Percentiles rank a stretch among this genome's conserved stretches.
These are phyloP conservation scores for Myopa tessellatipennis DNA, from an alignment of 2,888 invertebrate genomes.

Conservation along the genomic window DNA sequence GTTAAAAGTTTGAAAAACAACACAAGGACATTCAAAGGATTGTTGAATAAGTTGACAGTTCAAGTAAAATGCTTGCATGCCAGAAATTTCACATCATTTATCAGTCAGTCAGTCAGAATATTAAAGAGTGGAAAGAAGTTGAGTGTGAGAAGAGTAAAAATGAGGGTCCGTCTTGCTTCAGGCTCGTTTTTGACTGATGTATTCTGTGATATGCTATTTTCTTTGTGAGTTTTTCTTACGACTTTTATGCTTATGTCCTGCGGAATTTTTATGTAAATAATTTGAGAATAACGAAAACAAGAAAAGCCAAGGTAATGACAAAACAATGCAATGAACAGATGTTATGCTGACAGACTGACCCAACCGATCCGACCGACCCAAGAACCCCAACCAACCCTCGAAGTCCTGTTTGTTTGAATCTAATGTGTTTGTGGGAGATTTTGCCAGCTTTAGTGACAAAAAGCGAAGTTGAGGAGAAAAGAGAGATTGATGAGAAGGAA, in stretches of 20 bases:
- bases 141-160: conserved; percentile 51
- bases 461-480: background rate
- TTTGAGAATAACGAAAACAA: background rate
- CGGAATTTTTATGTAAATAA: conserved; percentile 34
- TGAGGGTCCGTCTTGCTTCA: conserved; percentile 38
- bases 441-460: too few relatives aligned
- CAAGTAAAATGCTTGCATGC: background rate
- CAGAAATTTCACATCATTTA: conserved; percentile 33
- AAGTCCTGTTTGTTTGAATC: too few relatives aligned
- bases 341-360: background rate
- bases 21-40: too few relatives aligned
- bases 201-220: conserved; percentile 37
- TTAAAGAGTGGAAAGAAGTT: conserved; percentile 41
- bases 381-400: too few relatives aligned
- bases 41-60: too few relatives aligned
- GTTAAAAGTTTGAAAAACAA: too few relatives aligned
- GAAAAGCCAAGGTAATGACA: background rate
- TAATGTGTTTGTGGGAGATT: too few relatives aligned
- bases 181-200: conserved; percentile 1
- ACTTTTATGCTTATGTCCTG: conserved; percentile 12
- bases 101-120: conserved; percentile 41
- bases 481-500: background rate
- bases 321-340: background rate
- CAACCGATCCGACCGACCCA: too few relatives aligned
- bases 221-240: too few relatives aligned